Base-by-base conservation (phyloP, 2,113 vertebrate species). In the Gorilla gorilla region DNA sequence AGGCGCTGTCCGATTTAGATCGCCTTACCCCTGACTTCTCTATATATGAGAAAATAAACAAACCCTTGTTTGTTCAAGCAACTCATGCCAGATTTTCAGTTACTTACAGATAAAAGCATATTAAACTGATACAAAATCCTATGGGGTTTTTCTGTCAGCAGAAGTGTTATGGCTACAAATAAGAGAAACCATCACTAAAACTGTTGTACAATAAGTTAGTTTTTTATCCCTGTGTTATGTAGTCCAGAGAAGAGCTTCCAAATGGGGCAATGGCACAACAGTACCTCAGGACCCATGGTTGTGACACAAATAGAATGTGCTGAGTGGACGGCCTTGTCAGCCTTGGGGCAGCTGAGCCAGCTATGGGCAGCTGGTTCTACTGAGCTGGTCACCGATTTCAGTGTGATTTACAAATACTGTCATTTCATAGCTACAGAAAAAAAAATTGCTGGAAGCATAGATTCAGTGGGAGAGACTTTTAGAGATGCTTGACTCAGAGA, bases 241-340 rank as follows among this genome's bases (percentile, higher is more conserved):
- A 1, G 8, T 20, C n/a, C 35, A 40, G 17, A 79, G 43, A 8
- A 38, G n/a, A 17, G n/a, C 2, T 17, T 40, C 8, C 3, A 27
- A 2, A 25, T 5, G 14, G 66, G 18, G 7, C 66, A 20, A 0
- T 0, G 20, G 12, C 5, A 12, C 27, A 57, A 0, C 20, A 10
- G 11, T 57, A 22, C 23, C 35, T 17, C 3, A 0, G 68, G 55
- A 23, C 0, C 11, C 20, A 5, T 17, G 43, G 8, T 1, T 16
- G 27, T 52, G 81, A n/a, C 83, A 43, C 7, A 48, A 55, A 43
- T 1, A 3, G 25, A 30, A 38, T 30, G 30, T 38, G 17, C 3
- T 35, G 57, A 50, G 8, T 20, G 7, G 8, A 23, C 25, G 10
- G 9, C 17, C 20, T 10, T 14, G 4, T 52, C n/a, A 45, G 30